phyloP scores from a whole-genome alignment of 1,140 invertebrate genomes.

The Tetraneura akinire region DNA sequence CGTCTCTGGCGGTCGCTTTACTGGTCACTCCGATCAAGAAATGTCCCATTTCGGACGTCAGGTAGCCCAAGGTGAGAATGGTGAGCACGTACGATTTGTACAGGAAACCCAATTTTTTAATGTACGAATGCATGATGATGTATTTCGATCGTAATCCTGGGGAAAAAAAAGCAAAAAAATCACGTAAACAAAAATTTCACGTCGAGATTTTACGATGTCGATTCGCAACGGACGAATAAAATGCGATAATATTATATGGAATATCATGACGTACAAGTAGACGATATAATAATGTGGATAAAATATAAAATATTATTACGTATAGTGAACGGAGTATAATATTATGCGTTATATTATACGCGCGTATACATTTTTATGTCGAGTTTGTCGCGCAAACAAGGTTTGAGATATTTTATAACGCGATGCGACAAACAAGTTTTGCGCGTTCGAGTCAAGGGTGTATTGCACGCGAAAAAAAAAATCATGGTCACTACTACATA shows the following conservation, averaged over 20 bases:
- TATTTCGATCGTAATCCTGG: constrained; percentile 4
- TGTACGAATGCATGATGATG: constrained; percentile 57
- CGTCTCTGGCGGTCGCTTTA: constrained; percentile 77
- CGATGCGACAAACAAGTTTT: constrained; percentile 28
- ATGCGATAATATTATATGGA: no score
- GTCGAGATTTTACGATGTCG: no score
- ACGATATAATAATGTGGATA: no score
- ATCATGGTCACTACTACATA: not conserved
- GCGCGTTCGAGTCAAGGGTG: constrained; percentile 29
- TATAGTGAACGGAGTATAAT: no score
- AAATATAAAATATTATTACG: no score
- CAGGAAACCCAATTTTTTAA: constrained; percentile 67
- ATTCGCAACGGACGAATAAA: no score
- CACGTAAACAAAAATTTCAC: not conserved
- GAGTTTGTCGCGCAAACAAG: constrained; percentile 16
- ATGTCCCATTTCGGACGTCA: constrained; percentile 81
- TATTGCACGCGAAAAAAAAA: constrained; percentile 18
- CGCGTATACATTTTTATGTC: constrained; percentile 8
- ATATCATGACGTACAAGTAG: no score
- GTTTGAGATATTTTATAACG: constrained; percentile 18
- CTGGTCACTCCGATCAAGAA: constrained; percentile 85
- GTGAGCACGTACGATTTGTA: constrained; percentile 77
- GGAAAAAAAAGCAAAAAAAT: not conserved
- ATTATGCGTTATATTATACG: no score
- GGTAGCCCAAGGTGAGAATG: constrained; percentile 77